phyloP scores from a whole-genome alignment of 2,113 vertebrate genomes.

The Tretioscincus oriximinensis region DNA sequence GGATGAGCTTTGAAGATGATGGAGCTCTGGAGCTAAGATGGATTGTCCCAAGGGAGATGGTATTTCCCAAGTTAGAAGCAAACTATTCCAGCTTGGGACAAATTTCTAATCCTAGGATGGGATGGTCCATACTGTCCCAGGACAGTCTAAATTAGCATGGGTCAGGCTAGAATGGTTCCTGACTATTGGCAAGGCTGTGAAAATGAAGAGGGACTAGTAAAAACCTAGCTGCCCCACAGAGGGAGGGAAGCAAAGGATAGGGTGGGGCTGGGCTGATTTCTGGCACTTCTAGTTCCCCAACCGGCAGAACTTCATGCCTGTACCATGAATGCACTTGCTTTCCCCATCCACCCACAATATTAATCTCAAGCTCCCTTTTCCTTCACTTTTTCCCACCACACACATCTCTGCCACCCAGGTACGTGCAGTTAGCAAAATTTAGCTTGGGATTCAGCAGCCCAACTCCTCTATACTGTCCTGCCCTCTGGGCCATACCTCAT shows the following conservation, averaged over 20 bases:
- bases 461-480: neutral
- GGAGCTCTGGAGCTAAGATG: too few relatives aligned
- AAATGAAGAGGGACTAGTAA: neutral
- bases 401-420: neutral
- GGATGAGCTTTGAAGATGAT: too few relatives aligned
- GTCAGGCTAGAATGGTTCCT: neutral
- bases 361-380: slow-evolving; percentile 1
- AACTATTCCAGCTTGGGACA: too few relatives aligned
- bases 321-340: neutral
- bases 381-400: neutral
- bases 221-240: neutral
- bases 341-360: neutral
- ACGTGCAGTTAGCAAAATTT: neutral
- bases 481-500: neutral
- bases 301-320: slow-evolving; percentile 25
- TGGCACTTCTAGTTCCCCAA: slow-evolving; percentile 9
- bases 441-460: neutral
- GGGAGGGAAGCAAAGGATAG: neutral
- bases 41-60: too few relatives aligned
- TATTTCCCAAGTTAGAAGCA: too few relatives aligned
- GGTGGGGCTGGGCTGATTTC: neutral
- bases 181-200: neutral
- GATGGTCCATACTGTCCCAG: too few relatives aligned
- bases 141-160: neutral
- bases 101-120: too few relatives aligned